Evolutionary conservation across 2,113 vertebrate genomes (phyloP), one percentile per base, ranked within the genome.

Genomic region (Penelope pileata): DNA sequence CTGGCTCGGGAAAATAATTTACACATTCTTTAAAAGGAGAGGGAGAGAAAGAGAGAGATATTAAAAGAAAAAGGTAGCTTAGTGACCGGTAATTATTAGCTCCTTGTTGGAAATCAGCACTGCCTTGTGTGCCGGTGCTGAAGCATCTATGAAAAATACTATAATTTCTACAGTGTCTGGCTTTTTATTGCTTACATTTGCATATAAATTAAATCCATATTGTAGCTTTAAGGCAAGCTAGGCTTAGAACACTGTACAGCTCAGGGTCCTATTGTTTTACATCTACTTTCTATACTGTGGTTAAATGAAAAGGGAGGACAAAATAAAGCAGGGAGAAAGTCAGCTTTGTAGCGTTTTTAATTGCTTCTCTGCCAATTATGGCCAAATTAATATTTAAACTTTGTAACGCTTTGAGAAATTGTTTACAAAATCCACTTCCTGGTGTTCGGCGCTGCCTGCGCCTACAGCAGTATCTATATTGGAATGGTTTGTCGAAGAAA

Each of bases 131-230:
- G 94, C 56, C 5, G 0, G 88, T 96, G 97, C 96, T 97, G 97
- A 88, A 97, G 95, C 92, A 96, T 97, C 97, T 98, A 97, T 97
- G 97, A 98, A 98, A 98, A 97, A 97, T 93, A 97, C 98, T 96
- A 96, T 98, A 98, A 99, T 99, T 99, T 99, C 98, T 98, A 98
- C 98, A 98, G 98, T 98, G 98, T 98, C 98, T 98, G 98, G 97
- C 97, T 99, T 99, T 98, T 98, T 99, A 99, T 99, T 99, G 98
- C 98, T 98, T 98, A 98, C 97, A 99, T 99, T 99, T 99, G 99
- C 99, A 99, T 99, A 99, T 99, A 99, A 99, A 99, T 99, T 99
- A 99, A 99, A 99, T 98, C 98, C 98, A 99, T 99, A 99, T 98
- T 99, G 98, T 99, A 98, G 99, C 99, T 99, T 98, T 98, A 98